These are phyloP conservation scores for Drosophila prosaltans DNA, from an alignment of 1,140 invertebrate genomes.

Conservation along the genomic window DNA sequence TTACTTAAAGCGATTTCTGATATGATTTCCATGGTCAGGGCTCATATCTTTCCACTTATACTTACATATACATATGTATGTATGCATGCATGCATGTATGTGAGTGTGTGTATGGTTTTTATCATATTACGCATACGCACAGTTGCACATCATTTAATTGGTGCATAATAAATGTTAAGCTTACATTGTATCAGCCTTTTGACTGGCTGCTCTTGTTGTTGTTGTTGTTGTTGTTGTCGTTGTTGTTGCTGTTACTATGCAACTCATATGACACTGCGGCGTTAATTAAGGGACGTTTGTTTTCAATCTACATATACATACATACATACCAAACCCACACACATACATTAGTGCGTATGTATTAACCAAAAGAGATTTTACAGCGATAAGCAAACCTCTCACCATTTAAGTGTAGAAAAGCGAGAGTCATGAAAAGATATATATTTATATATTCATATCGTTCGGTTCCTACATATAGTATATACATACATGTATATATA, in stretches of 20 bases:
- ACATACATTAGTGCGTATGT: neutral
- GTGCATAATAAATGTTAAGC: conserved; percentile 44
- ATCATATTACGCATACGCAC: conserved; percentile 61
- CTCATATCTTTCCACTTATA: neutral
- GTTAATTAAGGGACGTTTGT: conserved; percentile 49
- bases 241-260: conserved; percentile 14
- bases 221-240: neutral
- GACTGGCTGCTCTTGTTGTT: conserved; percentile 6
- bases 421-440: neutral
- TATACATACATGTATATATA: too few species aligned
- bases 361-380: conserved; percentile 5
- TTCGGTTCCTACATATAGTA: neutral
- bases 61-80: too few species aligned
- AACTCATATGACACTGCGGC: conserved; percentile 31
- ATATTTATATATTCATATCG: neutral
- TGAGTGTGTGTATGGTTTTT: conserved; percentile 29
- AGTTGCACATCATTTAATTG: conserved; percentile 35
- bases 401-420: neutral
- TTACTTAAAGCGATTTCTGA: conserved; percentile 12
- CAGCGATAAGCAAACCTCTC: neutral
- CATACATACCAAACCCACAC: neutral
- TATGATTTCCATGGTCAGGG: neutral
- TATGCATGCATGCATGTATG: neutral
- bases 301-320: conserved; percentile 16
- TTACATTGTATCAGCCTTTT: conserved; percentile 14